phyloP scores from a whole-genome alignment of 2,888 invertebrate species.

The Tridacna crocea region DNA sequence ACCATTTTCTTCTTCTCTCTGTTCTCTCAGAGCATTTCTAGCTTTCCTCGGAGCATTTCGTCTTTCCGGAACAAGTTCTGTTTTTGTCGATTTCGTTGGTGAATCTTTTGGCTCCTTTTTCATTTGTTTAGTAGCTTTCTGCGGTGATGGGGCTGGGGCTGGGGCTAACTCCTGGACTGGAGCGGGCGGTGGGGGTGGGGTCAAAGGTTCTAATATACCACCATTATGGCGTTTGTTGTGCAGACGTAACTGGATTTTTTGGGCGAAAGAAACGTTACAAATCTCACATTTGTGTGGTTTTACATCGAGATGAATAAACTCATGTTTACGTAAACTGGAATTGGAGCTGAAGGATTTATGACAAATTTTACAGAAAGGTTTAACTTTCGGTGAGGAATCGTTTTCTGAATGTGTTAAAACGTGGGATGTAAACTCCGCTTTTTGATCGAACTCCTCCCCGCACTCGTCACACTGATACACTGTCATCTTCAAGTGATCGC shows the following conservation, averaged over 20 bases:
- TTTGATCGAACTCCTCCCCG: conserved; percentile 46
- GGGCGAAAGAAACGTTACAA: conserved; percentile 54
- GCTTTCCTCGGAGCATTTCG: conserved; percentile 48
- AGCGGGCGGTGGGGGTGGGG: background rate
- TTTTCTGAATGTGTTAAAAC: conserved; percentile 9
- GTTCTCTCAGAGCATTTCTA: conserved; percentile 23
- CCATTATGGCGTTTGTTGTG: conserved; percentile 56
- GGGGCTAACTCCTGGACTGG: background rate
- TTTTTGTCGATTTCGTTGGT: background rate
- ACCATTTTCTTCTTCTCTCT: conserved; percentile 12
- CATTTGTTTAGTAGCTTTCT: conserved; percentile 3
- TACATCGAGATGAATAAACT: conserved; percentile 51
- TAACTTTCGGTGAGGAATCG: background rate
- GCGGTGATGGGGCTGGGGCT: background rate
- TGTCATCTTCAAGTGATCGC: conserved; percentile 29
- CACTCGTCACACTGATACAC: conserved; percentile 47
- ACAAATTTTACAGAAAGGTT: conserved; percentile 49
- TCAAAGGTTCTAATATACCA: conserved; percentile 28
- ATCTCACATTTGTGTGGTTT: conserved; percentile 56
- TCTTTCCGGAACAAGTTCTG: conserved; percentile 36
- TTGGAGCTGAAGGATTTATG: conserved; percentile 54
- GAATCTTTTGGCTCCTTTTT: background rate
- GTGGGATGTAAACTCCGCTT: conserved; percentile 40
- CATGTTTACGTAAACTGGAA: conserved; percentile 56
- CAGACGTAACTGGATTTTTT: conserved; percentile 54